Conservation (phyloP, 2,797 vertebrate species). For the Enteromius afrohamiltoni region DNA sequence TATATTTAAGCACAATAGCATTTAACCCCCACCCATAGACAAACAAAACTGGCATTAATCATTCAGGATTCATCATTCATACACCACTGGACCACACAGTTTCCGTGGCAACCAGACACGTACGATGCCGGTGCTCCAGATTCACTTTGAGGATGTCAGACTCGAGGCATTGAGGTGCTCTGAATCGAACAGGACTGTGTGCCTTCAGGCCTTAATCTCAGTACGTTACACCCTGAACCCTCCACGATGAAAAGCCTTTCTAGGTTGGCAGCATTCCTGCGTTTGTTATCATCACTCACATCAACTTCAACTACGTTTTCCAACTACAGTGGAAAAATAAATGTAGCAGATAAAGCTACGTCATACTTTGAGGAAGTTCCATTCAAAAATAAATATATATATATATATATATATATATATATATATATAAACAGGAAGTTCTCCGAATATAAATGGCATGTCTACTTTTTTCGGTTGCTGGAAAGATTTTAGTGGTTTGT, state of each 20-base stretch:
- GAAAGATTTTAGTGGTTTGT: background rate
- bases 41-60: background rate
- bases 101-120: slow-evolving; percentile 47
- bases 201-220: background rate
- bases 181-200: slow-evolving; percentile 19
- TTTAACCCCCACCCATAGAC: background rate
- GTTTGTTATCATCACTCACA: background rate
- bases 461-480: slow-evolving; percentile 15
- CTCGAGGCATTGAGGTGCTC: slow-evolving; percentile 27
- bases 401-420: too few species aligned
- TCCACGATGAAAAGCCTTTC: background rate
- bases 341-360: background rate
- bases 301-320: background rate
- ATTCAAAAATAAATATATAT: background rate
- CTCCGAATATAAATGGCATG: background rate
- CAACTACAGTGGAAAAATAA: background rate
- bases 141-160: slow-evolving; percentile 15
- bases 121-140: slow-evolving; percentile 50
- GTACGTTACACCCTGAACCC: background rate
- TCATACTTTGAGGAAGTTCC: background rate
- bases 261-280: background rate
- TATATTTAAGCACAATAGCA: background rate
- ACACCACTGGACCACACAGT: slow-evolving; percentile 33
- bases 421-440: background rate
- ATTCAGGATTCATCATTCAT: background rate